Evolutionary conservation across 37 sponge, comb jelly and placozoan genomes (phyloP).

Genomic region (Chondrilla cf. caribensis): DNA sequence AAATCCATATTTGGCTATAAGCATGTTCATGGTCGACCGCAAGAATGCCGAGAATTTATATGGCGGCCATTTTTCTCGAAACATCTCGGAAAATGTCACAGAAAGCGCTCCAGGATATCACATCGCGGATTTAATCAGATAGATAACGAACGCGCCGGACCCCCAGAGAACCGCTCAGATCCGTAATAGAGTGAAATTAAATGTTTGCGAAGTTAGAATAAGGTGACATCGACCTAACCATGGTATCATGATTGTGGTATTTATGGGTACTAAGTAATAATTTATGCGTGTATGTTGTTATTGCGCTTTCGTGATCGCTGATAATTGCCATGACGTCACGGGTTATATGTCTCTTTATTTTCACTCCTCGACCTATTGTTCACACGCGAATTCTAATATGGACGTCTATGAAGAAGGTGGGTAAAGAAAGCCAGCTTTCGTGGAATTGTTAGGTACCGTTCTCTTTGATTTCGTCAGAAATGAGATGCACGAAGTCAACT

Average conservation of each 20-base stretch:
- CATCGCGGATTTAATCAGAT: too few species aligned
- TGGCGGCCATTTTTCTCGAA: slow-evolving; percentile 21
- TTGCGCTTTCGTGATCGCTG: slow-evolving; percentile 26
- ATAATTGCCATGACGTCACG: slow-evolving; percentile 25
- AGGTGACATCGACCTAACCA: neutral
- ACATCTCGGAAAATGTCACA: slow-evolving; percentile 10
- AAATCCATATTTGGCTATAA: too few species aligned
- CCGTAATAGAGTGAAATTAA: too few species aligned
- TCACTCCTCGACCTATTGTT: slow-evolving; percentile 7
- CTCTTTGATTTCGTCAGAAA: neutral
- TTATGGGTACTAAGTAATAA: slow-evolving; percentile 11
- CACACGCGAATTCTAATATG: neutral
- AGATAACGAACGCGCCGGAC: too few species aligned
- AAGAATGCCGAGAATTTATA: neutral
- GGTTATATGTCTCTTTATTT: slow-evolving; percentile 9
- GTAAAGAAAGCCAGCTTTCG: neutral
- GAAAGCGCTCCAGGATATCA: neutral
- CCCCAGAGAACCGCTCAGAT: too few species aligned
- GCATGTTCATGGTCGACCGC: neutral
- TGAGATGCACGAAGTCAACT: neutral
- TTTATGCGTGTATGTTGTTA: slow-evolving; percentile 20
- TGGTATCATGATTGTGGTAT: neutral
- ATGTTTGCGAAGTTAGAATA: too few species aligned
- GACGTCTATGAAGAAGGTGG: neutral
- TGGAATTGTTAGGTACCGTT: neutral